phyloP scores from a whole-genome alignment of 2,888 invertebrate species.

The Tipula confusa region DNA sequence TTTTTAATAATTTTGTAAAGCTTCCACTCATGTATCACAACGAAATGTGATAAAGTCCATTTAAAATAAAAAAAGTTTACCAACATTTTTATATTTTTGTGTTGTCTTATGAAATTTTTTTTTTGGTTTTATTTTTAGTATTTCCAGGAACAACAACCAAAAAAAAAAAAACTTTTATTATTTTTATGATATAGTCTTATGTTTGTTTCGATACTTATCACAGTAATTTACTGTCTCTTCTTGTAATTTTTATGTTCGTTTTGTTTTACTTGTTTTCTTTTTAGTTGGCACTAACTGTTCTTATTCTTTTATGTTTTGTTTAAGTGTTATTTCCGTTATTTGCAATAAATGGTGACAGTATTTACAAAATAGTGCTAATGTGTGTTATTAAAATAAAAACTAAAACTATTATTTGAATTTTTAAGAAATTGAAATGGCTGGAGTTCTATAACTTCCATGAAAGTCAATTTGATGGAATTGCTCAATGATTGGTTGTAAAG shows the following conservation, averaged over 20 bases:
- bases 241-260: neutral
- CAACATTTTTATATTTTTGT: neutral
- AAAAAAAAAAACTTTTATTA: neutral
- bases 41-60: neutral
- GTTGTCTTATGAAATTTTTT: neutral
- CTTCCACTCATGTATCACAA: neutral
- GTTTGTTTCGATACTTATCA: neutral
- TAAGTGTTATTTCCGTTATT: neutral
- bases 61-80: neutral
- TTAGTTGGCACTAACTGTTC: neutral
- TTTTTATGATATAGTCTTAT: conserved; percentile 12
- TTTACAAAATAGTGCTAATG: neutral
- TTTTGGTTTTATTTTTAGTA: neutral
- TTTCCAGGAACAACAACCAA: neutral
- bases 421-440: too few species aligned
- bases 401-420: neutral
- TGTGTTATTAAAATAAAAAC: neutral
- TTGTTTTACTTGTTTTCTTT: neutral
- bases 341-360: neutral
- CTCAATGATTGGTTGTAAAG: too few species aligned
- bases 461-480: too few species aligned
- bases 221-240: neutral
- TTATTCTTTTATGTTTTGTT: neutral
- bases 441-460: too few species aligned
- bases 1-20: neutral